Evolutionary conservation across 2,888 invertebrate species (phyloP).

Genomic region (Xanthorhoe designata): DNA sequence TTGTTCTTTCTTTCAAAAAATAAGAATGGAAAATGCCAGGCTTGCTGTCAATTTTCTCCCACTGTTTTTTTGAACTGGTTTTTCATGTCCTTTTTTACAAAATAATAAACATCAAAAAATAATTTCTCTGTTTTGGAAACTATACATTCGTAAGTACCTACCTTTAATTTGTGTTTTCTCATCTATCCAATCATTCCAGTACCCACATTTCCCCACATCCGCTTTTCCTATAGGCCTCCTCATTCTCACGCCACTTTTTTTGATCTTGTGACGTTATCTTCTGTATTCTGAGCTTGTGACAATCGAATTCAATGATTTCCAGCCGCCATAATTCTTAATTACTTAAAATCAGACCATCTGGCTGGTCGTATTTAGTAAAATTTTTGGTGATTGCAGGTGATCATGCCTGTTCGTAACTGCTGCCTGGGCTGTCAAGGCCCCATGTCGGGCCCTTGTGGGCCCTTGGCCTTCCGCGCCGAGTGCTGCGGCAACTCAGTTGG

Average conservation of each 20-base stretch:
- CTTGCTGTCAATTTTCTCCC: conserved; percentile 21
- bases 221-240: too few relatives aligned
- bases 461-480: conserved; percentile 53
- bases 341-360: too few relatives aligned
- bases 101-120: conserved; percentile 34
- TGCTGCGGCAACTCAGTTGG: conserved; percentile 53
- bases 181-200: too few relatives aligned
- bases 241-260: too few relatives aligned
- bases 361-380: background rate
- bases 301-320: too few relatives aligned
- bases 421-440: conserved; percentile 68
- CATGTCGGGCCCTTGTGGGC: conserved; percentile 63
- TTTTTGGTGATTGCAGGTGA: conserved; percentile 24
- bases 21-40: conserved; percentile 8
- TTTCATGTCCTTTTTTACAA: conserved; percentile 27
- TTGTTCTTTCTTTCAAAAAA: background rate
- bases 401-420: conserved; percentile 78
- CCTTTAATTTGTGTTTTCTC: background rate
- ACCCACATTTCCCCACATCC: too few relatives aligned
- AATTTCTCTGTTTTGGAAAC: background rate
- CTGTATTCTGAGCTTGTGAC: too few relatives aligned
- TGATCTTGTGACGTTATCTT: too few relatives aligned
- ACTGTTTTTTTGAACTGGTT: conserved; percentile 27
- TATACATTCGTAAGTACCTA: conserved; percentile 7
- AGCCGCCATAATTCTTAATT: too few relatives aligned